Percentiles rank a stretch among this genome's conserved stretches.
Evolutionary conservation across 2,113 vertebrate genomes (phyloP).

Genomic region (Hydrochoerus hydrochaeris): DNA sequence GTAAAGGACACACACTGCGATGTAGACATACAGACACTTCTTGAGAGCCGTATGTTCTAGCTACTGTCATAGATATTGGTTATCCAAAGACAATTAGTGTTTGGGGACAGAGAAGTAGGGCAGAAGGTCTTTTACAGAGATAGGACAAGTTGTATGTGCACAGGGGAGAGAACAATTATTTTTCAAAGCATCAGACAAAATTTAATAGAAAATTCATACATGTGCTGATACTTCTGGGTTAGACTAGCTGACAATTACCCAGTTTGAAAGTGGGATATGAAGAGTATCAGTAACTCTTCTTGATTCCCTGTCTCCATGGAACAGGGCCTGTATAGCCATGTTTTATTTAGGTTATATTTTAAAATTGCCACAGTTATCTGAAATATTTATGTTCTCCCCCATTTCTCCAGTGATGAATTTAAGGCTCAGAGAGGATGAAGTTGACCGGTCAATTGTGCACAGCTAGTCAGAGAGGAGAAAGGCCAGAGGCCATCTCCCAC

Average conservation of each 20-base stretch:
- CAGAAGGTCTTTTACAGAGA: not conserved
- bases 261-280: not conserved
- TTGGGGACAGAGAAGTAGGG: not conserved
- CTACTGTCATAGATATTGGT: not conserved
- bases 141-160: not conserved
- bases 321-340: not conserved
- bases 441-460: not conserved
- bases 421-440: slow-evolving; percentile 1
- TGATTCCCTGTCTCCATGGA: not conserved
- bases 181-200: not conserved
- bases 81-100: not conserved
- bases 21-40: not conserved
- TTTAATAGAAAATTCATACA: not conserved
- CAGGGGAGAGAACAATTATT: not conserved
- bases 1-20: not conserved
- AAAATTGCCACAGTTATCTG: not conserved
- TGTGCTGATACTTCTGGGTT: not conserved
- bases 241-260: not conserved
- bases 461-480: not conserved
- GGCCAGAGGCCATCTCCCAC: not conserved
- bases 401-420: not conserved
- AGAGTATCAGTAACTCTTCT: not conserved
- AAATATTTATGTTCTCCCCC: not conserved
- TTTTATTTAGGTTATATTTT: slow-evolving; percentile 1
- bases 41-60: not conserved